Evolutionary conservation across 2,888 invertebrate species (phyloP).

Genomic region (Troides oblongomaculatus): DNA sequence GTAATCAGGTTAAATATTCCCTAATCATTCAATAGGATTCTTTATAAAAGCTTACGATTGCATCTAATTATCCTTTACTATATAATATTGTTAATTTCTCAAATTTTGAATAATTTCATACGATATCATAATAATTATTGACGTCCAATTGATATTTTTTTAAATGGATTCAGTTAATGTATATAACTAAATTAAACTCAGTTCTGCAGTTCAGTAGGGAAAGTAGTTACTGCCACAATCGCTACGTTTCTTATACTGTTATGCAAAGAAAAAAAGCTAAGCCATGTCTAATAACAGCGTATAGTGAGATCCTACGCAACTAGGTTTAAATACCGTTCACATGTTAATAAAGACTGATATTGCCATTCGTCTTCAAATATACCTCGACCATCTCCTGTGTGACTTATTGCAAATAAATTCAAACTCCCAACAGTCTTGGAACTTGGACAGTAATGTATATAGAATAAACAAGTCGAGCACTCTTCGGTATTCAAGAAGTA

Average conservation of each 20-base stretch:
- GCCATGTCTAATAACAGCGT: constrained; percentile 10
- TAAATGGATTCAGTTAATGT: background rate
- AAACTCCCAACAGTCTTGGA: constrained; percentile 19
- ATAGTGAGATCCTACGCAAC: background rate
- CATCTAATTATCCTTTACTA: background rate
- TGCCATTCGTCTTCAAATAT: background rate
- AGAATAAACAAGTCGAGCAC: constrained; percentile 25
- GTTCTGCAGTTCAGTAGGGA: constrained; percentile 13
- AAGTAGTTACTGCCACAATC: constrained; percentile 20
- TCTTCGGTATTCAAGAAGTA: constrained; percentile 29
- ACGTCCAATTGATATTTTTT: background rate
- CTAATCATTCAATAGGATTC: background rate
- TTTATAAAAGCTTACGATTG: background rate
- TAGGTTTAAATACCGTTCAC: background rate
- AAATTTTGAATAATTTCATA: background rate
- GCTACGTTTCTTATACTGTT: constrained; percentile 15
- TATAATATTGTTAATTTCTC: background rate
- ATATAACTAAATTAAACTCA: background rate
- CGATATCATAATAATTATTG: no score
- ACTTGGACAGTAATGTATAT: constrained; percentile 11
- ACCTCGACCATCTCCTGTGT: background rate
- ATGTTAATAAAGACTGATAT: constrained; percentile 8
- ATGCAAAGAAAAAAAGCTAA: constrained; percentile 9
- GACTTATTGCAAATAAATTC: constrained; percentile 17
- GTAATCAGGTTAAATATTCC: background rate